A percentile compares a stretch with the other conserved stretches of the same genome.
Evolutionary conservation across 2,113 vertebrate genomes (phyloP).

Genomic region (Vulpes ferrilata): DNA sequence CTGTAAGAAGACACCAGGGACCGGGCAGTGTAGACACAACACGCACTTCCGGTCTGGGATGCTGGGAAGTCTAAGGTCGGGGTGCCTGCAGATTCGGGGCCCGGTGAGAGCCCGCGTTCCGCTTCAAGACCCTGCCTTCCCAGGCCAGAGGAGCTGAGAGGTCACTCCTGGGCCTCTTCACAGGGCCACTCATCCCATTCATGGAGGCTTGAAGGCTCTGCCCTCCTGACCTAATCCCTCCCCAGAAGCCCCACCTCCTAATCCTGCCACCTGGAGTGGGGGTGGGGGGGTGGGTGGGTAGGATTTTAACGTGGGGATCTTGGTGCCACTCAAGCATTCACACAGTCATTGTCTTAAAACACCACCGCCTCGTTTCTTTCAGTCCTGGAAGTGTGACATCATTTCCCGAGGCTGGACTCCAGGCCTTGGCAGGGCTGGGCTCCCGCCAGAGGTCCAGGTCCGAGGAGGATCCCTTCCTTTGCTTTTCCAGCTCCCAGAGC

Average conservation of each 20-base stretch:
- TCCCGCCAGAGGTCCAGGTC: background rate
- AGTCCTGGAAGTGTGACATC: background rate
- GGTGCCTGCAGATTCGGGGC: background rate
- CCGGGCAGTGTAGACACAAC: rapidly evolving
- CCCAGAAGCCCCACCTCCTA: background rate
- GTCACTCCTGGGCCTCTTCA: background rate
- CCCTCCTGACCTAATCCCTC: background rate
- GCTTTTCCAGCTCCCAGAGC: background rate
- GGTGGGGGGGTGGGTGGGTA: background rate
- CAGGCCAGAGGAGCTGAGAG: background rate
- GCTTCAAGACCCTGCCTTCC: background rate
- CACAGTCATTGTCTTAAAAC: background rate
- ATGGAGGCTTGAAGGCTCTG: background rate
- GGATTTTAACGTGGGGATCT: background rate
- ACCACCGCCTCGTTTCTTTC: background rate
- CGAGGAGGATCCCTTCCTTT: rapidly evolving
- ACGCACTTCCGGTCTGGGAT: background rate
- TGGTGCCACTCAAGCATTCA: background rate
- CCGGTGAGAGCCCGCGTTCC: background rate
- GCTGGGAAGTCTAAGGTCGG: background rate
- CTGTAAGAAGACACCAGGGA: background rate
- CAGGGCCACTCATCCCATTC: background rate
- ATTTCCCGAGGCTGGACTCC: background rate
- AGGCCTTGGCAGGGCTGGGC: background rate
- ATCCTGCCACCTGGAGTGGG: too few relatives aligned